Evolutionary conservation across 2,113 vertebrate species (phyloP), one percentile per base, ranked within the genome.

Genomic region (Lates calcarifer): DNA sequence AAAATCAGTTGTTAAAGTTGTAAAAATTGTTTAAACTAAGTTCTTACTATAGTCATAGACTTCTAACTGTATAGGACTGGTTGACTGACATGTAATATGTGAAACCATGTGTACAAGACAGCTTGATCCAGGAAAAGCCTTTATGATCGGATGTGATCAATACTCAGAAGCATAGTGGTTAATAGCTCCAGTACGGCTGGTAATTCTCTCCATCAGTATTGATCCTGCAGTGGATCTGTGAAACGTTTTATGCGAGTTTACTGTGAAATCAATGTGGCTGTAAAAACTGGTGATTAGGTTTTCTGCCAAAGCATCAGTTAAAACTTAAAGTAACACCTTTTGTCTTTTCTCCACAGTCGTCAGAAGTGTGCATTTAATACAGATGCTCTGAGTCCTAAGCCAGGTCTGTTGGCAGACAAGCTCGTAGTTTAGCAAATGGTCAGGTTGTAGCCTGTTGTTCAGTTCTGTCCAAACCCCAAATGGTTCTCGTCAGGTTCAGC

Each of bases 251-350:
- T 57, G 13, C 13, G n/a, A 37, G 72, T 70, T 84, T 43, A 70
- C 51, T 75, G 77, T 28, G 6, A 64, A 64, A 79, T 84, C 62
- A 45, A 66, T 83, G 24, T 9, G 20, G 49, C 64, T 69, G 28
- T 75, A 55, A 56, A 29, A 61, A 18, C 2, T 6, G 4, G 22
- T 47, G 56, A 45, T 18, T 61, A n/a, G n/a, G 3, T 58, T 69
- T 82, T 9, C 17, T 7, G 33, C 14, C 29, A 41, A 64, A 28
- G 56, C 49, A n/a, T 33, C 26, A 56, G 39, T 63, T 37, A 22
- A n/a, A 53, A 29, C 26, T 74, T 49, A 5, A 28, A 6, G 1
- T 43, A 47, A 26, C 13, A 13, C 10, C 12, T 14, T 66, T 29
- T 20, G 47, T 41, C 14, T 62, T 31, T 9, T 10, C 20, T 47